phyloP scores from a whole-genome alignment of 2,113 vertebrate species.

The Corvus cornix region DNA sequence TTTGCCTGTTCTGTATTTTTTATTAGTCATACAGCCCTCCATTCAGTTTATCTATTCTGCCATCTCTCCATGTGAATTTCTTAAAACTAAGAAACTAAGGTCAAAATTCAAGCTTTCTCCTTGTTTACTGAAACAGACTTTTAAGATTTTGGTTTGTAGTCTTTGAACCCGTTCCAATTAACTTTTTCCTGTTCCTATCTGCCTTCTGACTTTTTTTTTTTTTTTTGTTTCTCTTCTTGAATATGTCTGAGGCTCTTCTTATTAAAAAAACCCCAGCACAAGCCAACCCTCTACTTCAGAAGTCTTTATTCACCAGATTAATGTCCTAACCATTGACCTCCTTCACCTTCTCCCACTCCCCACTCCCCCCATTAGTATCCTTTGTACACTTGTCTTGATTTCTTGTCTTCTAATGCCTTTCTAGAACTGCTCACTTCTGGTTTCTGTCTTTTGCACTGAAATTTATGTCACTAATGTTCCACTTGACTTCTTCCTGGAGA shows the following conservation, averaged over 20 bases:
- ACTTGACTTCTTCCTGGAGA: constrained; percentile 49
- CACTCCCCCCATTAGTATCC: neutral
- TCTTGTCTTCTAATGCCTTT: neutral
- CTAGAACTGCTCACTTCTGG: constrained; percentile 28
- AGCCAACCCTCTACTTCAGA: neutral
- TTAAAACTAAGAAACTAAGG: neutral
- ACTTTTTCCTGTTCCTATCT: neutral
- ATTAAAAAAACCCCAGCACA: neutral
- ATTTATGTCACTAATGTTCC: constrained; percentile 38
- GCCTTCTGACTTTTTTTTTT: neutral
- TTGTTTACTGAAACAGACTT: neutral
- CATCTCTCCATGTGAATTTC: neutral
- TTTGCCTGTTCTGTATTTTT: neutral
- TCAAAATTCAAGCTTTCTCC: neutral
- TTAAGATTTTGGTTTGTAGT: neutral
- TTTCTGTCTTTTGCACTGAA: constrained; percentile 22
- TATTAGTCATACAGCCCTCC: neutral
- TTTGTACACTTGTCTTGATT: neutral
- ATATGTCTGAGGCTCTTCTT: neutral
- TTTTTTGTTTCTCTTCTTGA: neutral
- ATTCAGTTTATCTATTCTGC: neutral
- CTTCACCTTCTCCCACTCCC: neutral
- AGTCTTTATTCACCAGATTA: neutral
- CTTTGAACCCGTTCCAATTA: neutral
- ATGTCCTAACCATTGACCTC: neutral